Conservation (phyloP, 2,888 invertebrate genomes). For the Agelastica alni region DNA sequence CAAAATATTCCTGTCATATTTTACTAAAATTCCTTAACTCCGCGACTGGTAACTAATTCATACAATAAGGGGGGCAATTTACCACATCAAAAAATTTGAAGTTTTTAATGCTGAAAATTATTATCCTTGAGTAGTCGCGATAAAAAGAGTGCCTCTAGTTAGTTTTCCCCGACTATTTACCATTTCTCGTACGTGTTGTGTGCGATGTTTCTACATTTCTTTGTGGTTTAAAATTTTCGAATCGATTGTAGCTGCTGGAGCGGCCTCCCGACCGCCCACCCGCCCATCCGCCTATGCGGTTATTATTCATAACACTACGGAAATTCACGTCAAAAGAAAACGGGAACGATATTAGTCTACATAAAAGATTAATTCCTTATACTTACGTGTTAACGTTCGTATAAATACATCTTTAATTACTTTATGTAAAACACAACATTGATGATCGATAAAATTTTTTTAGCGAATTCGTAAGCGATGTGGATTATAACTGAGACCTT, state of each 20-base stretch:
- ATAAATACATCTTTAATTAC: constrained; percentile 43
- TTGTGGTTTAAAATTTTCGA: constrained; percentile 34
- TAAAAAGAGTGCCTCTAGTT: too few relatives aligned
- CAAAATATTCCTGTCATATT: too few relatives aligned
- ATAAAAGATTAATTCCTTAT: constrained; percentile 44
- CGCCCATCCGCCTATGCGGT: constrained; percentile 11
- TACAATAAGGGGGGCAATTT: too few relatives aligned
- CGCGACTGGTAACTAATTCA: too few relatives aligned
- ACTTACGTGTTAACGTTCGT: constrained; percentile 38
- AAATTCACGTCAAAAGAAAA: constrained; percentile 37
- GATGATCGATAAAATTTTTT: constrained; percentile 32
- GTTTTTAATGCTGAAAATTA: too few relatives aligned
- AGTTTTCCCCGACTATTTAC: constrained; percentile 12
- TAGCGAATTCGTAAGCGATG: neutral
- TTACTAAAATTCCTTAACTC: too few relatives aligned
- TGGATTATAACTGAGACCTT: constrained; percentile 1
- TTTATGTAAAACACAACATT: constrained; percentile 36
- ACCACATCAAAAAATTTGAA: too few relatives aligned
- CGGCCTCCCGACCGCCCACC: neutral
- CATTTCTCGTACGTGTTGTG: constrained; percentile 2
- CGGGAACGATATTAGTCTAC: constrained; percentile 34
- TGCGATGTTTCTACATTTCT: constrained; percentile 20
- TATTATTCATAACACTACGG: constrained; percentile 42
- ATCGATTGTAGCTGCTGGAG: constrained; percentile 32
- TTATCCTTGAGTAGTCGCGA: too few relatives aligned